Conservation (phyloP, 2,888 invertebrate genomes). For the Meteorus cinctellus region DNA sequence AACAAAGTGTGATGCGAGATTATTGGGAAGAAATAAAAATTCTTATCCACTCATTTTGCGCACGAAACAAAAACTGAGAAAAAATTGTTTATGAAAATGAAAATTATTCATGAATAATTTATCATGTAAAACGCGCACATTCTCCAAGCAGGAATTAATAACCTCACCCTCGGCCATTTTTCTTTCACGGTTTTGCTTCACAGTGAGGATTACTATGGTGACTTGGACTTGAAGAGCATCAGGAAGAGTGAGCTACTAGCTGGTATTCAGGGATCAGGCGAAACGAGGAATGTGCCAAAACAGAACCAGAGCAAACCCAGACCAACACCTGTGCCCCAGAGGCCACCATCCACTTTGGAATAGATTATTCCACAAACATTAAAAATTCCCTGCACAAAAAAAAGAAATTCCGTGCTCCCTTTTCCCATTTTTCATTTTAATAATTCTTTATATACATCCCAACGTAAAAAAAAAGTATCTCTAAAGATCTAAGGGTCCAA, state of each 20-base stretch:
- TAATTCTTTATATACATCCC: not conserved
- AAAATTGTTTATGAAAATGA: slow-evolving; percentile 28
- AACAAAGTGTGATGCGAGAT: no score
- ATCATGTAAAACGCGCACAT: slow-evolving; percentile 32
- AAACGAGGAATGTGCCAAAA: slow-evolving; percentile 76
- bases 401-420: slow-evolving; percentile 18
- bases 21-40: no score
- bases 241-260: slow-evolving; percentile 93
- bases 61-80: slow-evolving; percentile 1
- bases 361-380: slow-evolving; percentile 64
- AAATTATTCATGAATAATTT: not conserved
- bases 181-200: slow-evolving; percentile 73
- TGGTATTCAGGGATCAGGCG: slow-evolving; percentile 81
- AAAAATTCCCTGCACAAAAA: slow-evolving; percentile 42
- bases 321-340: slow-evolving; percentile 66
- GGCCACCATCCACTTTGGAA: slow-evolving; percentile 72
- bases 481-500: slow-evolving; percentile 38
- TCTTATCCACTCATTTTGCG: no score
- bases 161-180: slow-evolving; percentile 59
- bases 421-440: not conserved
- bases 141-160: slow-evolving; percentile 46
- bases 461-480: slow-evolving; percentile 17
- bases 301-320: slow-evolving; percentile 76
- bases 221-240: slow-evolving; percentile 95
- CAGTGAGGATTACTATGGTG: slow-evolving; percentile 98